Conservation (phyloP, 2,888 invertebrate genomes). For the Stenurella melanura region DNA sequence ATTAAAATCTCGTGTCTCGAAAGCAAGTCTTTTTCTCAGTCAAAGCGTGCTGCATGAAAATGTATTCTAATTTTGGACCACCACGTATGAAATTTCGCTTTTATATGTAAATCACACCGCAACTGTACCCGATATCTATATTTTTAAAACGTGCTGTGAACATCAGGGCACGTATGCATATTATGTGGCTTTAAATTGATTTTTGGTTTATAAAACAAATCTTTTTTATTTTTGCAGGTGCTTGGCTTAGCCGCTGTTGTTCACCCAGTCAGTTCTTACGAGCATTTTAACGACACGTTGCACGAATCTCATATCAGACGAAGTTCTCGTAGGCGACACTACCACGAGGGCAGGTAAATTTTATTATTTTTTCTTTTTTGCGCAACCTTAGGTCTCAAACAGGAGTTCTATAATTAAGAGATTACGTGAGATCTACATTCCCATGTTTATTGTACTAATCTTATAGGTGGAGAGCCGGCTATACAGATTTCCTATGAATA, state of each 20-base stretch:
- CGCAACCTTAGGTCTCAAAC: neutral
- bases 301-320: slow-evolving; percentile 63
- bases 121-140: neutral
- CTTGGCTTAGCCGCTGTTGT: slow-evolving; percentile 78
- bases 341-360: slow-evolving; percentile 48
- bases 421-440: neutral
- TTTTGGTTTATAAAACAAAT: slow-evolving; percentile 8
- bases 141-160: neutral
- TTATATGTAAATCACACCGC: neutral
- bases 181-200: neutral
- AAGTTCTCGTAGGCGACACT: slow-evolving; percentile 58
- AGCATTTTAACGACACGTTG: slow-evolving; percentile 68
- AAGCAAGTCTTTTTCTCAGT: too few species aligned
- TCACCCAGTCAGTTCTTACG: slow-evolving; percentile 67
- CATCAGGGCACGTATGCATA: neutral
- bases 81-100: neutral
- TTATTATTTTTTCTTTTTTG: neutral
- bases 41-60: too few species aligned
- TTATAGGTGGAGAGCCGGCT: too few species aligned
- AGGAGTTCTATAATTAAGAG: neutral
- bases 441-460: too few species aligned
- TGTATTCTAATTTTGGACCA: neutral
- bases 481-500: too few species aligned
- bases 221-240: slow-evolving; percentile 73
- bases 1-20: too few species aligned